Conservation (phyloP, 1,140 invertebrate genomes). For the Lutraria rhynchaena region DNA sequence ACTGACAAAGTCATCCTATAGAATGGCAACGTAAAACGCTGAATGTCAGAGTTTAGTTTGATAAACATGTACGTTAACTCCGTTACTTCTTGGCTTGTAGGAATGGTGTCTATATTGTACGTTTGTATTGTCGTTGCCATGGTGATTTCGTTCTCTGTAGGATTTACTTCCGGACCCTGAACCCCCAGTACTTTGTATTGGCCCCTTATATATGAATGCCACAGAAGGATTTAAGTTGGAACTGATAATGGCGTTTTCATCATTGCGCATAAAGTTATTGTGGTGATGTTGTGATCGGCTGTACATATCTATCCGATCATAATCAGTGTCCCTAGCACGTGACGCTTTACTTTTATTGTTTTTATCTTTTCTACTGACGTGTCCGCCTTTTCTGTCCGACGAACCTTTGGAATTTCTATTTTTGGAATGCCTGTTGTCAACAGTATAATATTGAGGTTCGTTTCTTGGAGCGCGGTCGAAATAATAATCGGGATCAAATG, state of each 20-base stretch:
- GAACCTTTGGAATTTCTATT: no score
- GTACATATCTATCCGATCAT: no score
- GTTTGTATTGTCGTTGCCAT: background rate
- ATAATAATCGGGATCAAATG: constrained; percentile 26
- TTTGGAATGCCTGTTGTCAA: background rate
- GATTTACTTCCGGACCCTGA: background rate
- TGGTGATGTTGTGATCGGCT: background rate
- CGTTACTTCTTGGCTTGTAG: constrained; percentile 11
- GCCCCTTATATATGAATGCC: background rate
- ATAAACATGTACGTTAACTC: constrained; percentile 19
- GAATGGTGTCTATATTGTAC: constrained; percentile 16
- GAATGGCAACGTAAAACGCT: no score
- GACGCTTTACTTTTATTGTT: no score
- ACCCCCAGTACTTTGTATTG: background rate
- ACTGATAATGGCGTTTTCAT: constrained; percentile 1
- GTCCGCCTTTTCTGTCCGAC: no score
- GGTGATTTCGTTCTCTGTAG: background rate
- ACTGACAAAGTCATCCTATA: no score
- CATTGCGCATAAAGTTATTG: background rate
- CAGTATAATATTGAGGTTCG: background rate
- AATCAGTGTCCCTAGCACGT: no score
- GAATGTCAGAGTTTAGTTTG: constrained; percentile 43
- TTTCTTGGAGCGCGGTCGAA: background rate
- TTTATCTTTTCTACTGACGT: no score
- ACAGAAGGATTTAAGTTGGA: constrained; percentile 18